Percentiles rank a stretch among this genome's conserved stretches.
Evolutionary conservation across 2,888 invertebrate species (phyloP).

Genomic region (Malachius bipustulatus): DNA sequence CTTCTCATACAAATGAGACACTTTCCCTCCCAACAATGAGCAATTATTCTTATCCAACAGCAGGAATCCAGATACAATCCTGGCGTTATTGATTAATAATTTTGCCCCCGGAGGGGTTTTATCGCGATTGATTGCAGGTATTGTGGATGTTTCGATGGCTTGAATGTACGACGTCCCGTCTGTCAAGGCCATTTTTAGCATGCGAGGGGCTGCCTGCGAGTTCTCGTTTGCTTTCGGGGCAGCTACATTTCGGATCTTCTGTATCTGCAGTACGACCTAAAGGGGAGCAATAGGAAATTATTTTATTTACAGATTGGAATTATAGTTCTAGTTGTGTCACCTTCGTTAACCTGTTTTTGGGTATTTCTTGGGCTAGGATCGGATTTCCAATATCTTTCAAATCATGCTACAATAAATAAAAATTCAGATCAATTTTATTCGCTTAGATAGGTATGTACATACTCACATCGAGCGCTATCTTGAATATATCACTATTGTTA

Average conservation of each 20-base stretch:
- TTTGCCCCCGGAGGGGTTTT: conserved; percentile 89
- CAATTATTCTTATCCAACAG: conserved; percentile 56
- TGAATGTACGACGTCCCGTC: conserved; percentile 72
- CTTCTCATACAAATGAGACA: conserved; percentile 70
- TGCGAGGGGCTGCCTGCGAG: conserved; percentile 65
- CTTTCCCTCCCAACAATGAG: conserved; percentile 72
- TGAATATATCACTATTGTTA: conserved; percentile 51
- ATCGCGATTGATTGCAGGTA: conserved; percentile 53
- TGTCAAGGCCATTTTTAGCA: conserved; percentile 72
- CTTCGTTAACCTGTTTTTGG: conserved; percentile 43
- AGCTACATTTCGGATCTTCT: conserved; percentile 76
- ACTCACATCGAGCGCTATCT: conserved; percentile 62
- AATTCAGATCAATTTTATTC: too few relatives aligned
- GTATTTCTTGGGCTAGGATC: conserved; percentile 55
- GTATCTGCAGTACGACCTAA: conserved; percentile 70
- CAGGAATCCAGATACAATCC: conserved; percentile 49
- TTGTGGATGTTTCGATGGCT: conserved; percentile 64
- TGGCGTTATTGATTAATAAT: conserved; percentile 52
- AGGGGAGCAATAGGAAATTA: conserved; percentile 19
- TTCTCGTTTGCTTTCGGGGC: conserved; percentile 88
- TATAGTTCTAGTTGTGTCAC: conserved; percentile 36
- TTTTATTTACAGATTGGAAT: background rate
- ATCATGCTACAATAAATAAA: conserved; percentile 48
- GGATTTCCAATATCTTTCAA: conserved; percentile 70
- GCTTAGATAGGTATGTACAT: conserved; percentile 12